Conservation (phyloP, 2,113 vertebrate species). For the Saimiri boliviensis region DNA sequence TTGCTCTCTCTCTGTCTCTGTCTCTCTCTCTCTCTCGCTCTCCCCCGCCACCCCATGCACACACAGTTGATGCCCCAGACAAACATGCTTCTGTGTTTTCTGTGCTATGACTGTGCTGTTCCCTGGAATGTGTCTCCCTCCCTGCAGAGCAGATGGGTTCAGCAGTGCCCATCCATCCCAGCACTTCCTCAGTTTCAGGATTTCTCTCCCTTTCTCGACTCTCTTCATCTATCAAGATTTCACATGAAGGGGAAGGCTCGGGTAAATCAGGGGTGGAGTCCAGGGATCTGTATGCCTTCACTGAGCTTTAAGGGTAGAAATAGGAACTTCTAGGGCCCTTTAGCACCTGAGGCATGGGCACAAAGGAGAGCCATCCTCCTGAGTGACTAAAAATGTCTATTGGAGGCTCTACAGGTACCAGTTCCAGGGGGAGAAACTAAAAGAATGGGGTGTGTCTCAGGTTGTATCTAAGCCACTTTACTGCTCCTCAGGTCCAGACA, state of each 20-base stretch:
- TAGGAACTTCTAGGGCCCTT: background rate
- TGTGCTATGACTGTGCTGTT: background rate
- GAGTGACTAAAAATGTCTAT: background rate
- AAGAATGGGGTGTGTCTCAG: background rate
- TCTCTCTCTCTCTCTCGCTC: background rate
- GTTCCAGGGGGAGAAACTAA: background rate
- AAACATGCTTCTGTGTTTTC: background rate
- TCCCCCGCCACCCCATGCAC: too few relatives aligned
- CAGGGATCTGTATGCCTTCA: background rate
- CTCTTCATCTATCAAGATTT: too few relatives aligned
- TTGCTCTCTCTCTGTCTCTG: background rate
- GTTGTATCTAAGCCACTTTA: background rate
- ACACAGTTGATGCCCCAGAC: background rate
- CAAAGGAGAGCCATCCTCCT: background rate
- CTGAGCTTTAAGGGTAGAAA: background rate
- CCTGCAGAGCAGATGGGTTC: background rate
- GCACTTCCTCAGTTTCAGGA: background rate
- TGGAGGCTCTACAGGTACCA: background rate
- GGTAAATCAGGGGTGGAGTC: background rate
- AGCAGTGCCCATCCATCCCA: background rate
- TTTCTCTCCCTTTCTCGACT: background rate
- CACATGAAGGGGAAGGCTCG: background rate
- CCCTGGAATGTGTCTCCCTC: background rate
- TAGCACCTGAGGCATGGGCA: background rate
- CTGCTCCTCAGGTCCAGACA: background rate